Base-by-base conservation (phyloP, 2,888 invertebrate species). In the Nineta flava region DNA sequence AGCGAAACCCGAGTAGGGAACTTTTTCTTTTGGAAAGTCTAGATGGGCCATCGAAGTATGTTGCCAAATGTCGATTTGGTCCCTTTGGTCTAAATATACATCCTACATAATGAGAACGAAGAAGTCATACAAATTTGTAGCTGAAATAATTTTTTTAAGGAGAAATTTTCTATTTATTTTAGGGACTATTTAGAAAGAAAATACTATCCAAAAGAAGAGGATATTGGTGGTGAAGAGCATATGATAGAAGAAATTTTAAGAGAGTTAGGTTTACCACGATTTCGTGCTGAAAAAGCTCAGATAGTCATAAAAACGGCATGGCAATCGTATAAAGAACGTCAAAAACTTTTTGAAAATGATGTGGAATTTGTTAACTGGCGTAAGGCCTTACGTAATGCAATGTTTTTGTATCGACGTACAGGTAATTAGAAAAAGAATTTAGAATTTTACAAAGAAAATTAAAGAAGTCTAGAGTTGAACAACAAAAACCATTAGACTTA, bases 311-410 rank as follows among this genome's bases (percentile, higher is more conserved):
- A 34, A 16, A 10, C 31, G n/a, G 49, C 46, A 3, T 45, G 13
- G n/a, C 12, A 32, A 15, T 16, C n/a, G n/a, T 49, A 31, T 19
- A 32, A 44, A 31, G 47, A 48, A 34, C 17, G 40, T n/a, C 41
- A 42, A 17, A 65, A 65, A 55, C 55, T 55, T 26, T 47, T 47
- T 31, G 17, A 26, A 26, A 34, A 38, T 12, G 47, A 34, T 16
- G 35, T 55, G 16, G 67, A 66, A 13, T 61, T 65, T 56, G 58
- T 67, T 7, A 67, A 68, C 53, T 67, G 66, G 68, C 57, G 66
- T 51, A 59, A 64, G 15, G 67, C 67, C 1, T 65, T 66, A 10
- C 45, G 41, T 26, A 45, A 50, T 17, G 50, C 50, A 1, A 40
- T 46, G 48, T n/a, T 13, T n/a, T 6, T 52, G 3, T 52, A 50